Percentiles rank a stretch among this genome's conserved stretches.
Evolutionary conservation across 1,140 invertebrate genomes (phyloP).

Genomic region (Oryctes rhinoceros): DNA sequence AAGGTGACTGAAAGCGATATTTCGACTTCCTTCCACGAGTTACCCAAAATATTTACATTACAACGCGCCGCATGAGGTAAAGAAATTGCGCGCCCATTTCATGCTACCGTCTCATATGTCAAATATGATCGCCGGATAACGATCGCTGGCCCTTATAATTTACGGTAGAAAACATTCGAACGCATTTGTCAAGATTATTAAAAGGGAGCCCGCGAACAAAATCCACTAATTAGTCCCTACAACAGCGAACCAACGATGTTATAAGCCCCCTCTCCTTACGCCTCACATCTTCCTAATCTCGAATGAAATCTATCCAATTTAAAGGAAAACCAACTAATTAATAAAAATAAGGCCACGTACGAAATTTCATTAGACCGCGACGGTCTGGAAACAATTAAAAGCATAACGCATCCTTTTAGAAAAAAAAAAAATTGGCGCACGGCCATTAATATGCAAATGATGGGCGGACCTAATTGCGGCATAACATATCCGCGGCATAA

Average conservation of each 20-base stretch:
- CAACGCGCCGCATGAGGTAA: no score
- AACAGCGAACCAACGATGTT: neutral
- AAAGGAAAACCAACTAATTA: conserved; percentile 35
- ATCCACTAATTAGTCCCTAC: conserved; percentile 16
- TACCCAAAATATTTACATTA: no score
- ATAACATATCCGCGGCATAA: neutral
- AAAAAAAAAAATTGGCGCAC: conserved; percentile 25
- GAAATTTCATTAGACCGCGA: conserved; percentile 35
- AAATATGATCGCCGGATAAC: conserved; percentile 10
- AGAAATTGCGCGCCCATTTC: neutral
- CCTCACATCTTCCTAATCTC: conserved; percentile 7
- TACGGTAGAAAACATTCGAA: conserved; percentile 10
- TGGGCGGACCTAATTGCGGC: conserved; percentile 21
- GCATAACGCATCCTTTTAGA: conserved; percentile 12
- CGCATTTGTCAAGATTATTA: conserved; percentile 33
- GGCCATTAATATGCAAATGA: conserved; percentile 31
- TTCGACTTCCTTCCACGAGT: no score
- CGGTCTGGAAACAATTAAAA: conserved; percentile 36
- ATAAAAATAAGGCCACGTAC: conserved; percentile 34
- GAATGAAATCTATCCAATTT: conserved; percentile 35
- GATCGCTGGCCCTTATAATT: neutral
- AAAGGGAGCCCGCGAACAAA: conserved; percentile 34
- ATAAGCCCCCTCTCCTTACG: neutral
- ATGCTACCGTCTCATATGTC: conserved; percentile 28
- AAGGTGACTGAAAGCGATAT: no score